Evolutionary conservation across 64 coral and sea anemone species (phyloP), one percentile per base, ranked within the genome.

Genomic region (Cladopsammia gracilis): DNA sequence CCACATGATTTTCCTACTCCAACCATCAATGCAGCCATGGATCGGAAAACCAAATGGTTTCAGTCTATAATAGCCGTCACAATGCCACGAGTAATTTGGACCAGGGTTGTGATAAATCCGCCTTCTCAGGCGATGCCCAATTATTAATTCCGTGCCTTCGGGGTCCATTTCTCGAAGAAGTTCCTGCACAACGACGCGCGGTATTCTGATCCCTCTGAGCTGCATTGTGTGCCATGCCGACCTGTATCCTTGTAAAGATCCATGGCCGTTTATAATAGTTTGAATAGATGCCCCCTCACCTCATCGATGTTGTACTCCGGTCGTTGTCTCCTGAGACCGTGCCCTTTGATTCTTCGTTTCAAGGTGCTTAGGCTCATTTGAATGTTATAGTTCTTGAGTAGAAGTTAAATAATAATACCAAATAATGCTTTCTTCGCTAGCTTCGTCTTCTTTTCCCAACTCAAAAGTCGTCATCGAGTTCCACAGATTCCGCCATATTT

Each of bases 21-120:
- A 93, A 52, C 83, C 91, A 20, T 93, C 91, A 70, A 93, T 93
- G 62, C 91, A 93, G 50, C 70, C 91, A 87, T n/a, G n/a, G n/a
- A n/a, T n/a, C n/a, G n/a, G n/a, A n/a, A n/a, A n/a, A n/a, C n/a
- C n/a, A n/a, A n/a, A 93, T 71, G 92, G 92, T 58, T 93, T 88
- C 59, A 88, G 84, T 58, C 88, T 93, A 93, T 93, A 74, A 66
- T 91, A 83, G 7, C 92, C 85, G 78, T 93, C 92, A 45, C 58
- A 75, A 78, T 88, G 92, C 92, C 84, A 93, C 3, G 84, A 65
- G 80, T 75, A 76, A 66, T 93, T 93, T 51, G 85, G 92, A 18
- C 75, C 92, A 79, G 76, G 85, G 71, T 86, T 77, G 57, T 88
- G 92, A 88, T 93, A 93, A 71, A 45, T 65, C 59, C 92, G 77